Evolutionary conservation across 2,113 vertebrate species (phyloP).

Genomic region (Prochilodus magdalenae): DNA sequence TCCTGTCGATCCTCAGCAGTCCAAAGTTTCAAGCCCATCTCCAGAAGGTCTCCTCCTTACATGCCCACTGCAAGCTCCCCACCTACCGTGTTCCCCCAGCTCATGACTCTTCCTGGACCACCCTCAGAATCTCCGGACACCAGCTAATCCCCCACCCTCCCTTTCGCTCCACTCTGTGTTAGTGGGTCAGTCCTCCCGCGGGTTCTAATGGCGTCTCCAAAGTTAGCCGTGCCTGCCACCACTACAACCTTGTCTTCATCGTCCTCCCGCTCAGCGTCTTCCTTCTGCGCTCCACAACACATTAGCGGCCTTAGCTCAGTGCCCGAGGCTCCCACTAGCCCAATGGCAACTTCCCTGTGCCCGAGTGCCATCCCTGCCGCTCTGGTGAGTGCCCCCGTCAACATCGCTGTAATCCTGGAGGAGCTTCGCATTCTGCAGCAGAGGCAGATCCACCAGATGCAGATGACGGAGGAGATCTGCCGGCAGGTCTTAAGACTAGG

Average conservation of each 20-base stretch:
- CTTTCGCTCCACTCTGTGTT: constrained; percentile 28
- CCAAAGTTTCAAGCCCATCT: constrained; percentile 55
- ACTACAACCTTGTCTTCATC: constrained; percentile 76
- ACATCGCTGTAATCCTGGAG: constrained; percentile 83
- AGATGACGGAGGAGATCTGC: constrained; percentile 92
- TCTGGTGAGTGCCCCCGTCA: constrained; percentile 75
- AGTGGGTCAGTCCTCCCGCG: constrained; percentile 43
- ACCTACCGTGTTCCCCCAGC: constrained; percentile 47
- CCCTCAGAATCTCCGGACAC: constrained; percentile 50
- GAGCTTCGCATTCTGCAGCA: constrained; percentile 89
- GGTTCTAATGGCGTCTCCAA: constrained; percentile 78
- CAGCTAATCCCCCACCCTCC: constrained; percentile 48
- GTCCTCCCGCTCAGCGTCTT: constrained; percentile 71
- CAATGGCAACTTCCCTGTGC: constrained; percentile 76
- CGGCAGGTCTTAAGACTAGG: constrained; percentile 87
- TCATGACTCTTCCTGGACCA: constrained; percentile 26
- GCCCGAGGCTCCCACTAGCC: constrained; percentile 82
- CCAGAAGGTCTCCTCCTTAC: constrained; percentile 52
- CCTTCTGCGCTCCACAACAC: constrained; percentile 74
- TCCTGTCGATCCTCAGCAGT: constrained; percentile 57
- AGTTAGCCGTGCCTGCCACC: constrained; percentile 78
- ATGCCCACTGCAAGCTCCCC: constrained; percentile 41
- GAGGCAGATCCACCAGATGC: constrained; percentile 92
- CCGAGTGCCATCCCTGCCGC: constrained; percentile 74
- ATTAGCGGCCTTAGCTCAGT: constrained; percentile 76